A percentile compares a stretch with the other conserved stretches of the same genome.
These are phyloP conservation scores for Syrphus vitripennis DNA, from an alignment of 2,888 invertebrate genomes.

Conservation along the genomic window DNA sequence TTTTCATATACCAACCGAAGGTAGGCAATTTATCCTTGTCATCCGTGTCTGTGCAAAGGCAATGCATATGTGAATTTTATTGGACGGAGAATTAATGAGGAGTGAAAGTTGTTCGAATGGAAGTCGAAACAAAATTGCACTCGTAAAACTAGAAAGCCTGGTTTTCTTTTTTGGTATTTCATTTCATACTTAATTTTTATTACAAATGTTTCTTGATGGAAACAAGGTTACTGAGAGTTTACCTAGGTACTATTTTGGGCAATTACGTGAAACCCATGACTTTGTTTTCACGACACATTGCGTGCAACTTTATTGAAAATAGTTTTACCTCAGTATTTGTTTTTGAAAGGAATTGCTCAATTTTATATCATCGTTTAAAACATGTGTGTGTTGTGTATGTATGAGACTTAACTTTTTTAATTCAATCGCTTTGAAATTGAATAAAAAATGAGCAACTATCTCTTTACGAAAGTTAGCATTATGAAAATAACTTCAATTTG, in stretches of 20 bases:
- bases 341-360: conserved; percentile 32
- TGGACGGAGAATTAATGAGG: conserved; percentile 65
- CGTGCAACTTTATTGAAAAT: conserved; percentile 60
- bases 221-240: conserved; percentile 10
- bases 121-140: conserved; percentile 61
- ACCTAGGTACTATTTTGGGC: background rate
- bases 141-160: conserved; percentile 53
- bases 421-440: too few species aligned
- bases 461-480: too few species aligned
- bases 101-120: conserved; percentile 68
- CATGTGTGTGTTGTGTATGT: too few species aligned
- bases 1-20: conserved; percentile 26
- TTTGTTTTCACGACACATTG: conserved; percentile 54
- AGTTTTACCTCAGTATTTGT: conserved; percentile 26
- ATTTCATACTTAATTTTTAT: conserved; percentile 54
- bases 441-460: too few species aligned
- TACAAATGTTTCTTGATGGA: conserved; percentile 11
- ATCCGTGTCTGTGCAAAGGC: background rate
- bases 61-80: conserved; percentile 65
- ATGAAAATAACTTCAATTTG: too few species aligned
- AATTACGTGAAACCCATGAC: conserved; percentile 46
- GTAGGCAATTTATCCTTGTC: conserved; percentile 37
- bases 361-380: background rate
- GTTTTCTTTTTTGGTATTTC: conserved; percentile 31
- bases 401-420: too few species aligned